Percentiles rank a stretch among this genome's conserved stretches.
These are phyloP conservation scores for Sympetrum striolatum DNA, from an alignment of 2,888 invertebrate genomes.

Conservation along the genomic window DNA sequence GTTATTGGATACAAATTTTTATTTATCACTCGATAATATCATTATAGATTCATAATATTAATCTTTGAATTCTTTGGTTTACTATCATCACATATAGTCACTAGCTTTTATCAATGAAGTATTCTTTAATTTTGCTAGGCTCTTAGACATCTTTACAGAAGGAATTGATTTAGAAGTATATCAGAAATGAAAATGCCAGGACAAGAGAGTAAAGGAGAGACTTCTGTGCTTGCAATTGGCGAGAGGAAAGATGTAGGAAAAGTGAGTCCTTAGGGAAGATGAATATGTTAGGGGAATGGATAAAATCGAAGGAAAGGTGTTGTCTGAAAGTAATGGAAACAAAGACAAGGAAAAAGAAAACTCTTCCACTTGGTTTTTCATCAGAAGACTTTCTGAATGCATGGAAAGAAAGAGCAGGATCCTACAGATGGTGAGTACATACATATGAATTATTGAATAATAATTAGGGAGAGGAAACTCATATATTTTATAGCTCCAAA, in stretches of 20 bases:
- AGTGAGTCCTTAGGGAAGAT: background rate
- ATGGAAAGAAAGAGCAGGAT: slow-evolving; percentile 15
- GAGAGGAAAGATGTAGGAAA: background rate
- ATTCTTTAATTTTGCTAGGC: background rate
- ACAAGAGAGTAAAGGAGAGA: background rate
- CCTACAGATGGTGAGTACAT: background rate
- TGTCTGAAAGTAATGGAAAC: slow-evolving; percentile 2
- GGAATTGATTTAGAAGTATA: slow-evolving; percentile 4
- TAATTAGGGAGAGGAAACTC: too few species aligned
- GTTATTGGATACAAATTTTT: background rate
- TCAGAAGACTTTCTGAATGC: slow-evolving; percentile 3
- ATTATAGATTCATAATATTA: background rate
- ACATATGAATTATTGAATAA: too few species aligned
- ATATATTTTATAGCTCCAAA: too few species aligned
- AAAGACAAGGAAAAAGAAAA: slow-evolving; percentile 3
- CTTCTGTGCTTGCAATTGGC: background rate
- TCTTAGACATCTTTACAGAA: slow-evolving; percentile 14
- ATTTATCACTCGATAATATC: background rate
- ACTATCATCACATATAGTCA: background rate
- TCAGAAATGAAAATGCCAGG: background rate
- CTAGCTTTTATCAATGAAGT: background rate
- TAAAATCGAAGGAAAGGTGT: background rate
- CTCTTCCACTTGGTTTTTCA: slow-evolving; percentile 10
- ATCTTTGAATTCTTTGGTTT: too few species aligned
- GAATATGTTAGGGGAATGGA: slow-evolving; percentile 2